Conservation (phyloP, 2,113 vertebrate genomes). For the Bucco capensis region DNA sequence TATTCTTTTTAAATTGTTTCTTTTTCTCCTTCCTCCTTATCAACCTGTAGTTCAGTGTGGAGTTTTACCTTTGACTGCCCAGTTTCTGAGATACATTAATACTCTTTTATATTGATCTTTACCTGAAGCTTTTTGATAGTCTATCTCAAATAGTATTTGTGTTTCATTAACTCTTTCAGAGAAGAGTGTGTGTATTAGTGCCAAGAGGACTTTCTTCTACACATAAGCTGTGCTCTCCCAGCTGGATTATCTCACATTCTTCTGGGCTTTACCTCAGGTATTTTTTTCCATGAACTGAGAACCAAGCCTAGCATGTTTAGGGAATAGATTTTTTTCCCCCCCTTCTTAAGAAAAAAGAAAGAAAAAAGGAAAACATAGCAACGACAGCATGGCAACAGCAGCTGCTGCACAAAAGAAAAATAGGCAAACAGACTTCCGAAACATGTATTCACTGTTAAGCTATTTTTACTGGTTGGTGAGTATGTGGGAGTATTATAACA, state of each 20-base stretch:
- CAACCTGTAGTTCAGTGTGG: neutral
- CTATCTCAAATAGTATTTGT: neutral
- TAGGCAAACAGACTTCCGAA: constrained; percentile 54
- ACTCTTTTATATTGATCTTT: neutral
- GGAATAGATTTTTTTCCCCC: neutral
- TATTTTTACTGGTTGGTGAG: constrained; percentile 53
- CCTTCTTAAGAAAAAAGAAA: constrained; percentile 39
- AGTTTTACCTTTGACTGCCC: neutral
- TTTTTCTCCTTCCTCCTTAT: neutral
- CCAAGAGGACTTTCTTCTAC: neutral
- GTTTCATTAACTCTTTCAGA: constrained; percentile 6
- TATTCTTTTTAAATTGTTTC: neutral
- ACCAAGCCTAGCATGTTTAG: neutral
- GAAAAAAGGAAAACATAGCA: constrained; percentile 60
- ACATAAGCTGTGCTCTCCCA: neutral
- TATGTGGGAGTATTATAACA: constrained; percentile 12
- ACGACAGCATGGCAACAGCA: constrained; percentile 67
- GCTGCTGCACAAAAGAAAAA: constrained; percentile 49
- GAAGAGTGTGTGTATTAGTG: neutral
- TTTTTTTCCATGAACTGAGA: constrained; percentile 14
- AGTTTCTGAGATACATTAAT: neutral
- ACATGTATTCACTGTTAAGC: neutral
- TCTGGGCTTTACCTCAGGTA: neutral
- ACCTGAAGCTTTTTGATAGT: neutral
- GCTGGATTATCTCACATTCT: neutral